These are phyloP conservation scores for Clavelina lepadiformis DNA, from an alignment of 23 tunicate genomes.

Conservation along the genomic window DNA sequence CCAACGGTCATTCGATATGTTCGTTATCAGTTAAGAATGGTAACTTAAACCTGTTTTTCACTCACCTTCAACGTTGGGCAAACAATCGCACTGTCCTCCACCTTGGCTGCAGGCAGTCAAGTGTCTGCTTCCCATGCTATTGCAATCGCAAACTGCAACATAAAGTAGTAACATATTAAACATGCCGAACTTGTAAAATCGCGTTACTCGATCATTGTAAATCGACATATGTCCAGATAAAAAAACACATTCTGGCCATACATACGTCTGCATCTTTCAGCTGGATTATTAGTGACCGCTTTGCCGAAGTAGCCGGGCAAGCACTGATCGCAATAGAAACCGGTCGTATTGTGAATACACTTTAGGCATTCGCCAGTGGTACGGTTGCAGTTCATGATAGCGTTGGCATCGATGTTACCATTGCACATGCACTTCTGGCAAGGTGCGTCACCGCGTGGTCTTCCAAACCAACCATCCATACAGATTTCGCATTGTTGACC, in stretches of 20 bases:
- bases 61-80: slow-evolving; percentile 83
- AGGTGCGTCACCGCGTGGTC: slow-evolving; percentile 67
- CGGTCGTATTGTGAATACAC: slow-evolving; percentile 95
- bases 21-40: too few species aligned
- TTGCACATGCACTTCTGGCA: slow-evolving; percentile 89
- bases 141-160: slow-evolving; percentile 79
- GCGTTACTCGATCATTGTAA: too few species aligned
- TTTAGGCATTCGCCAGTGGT: slow-evolving; percentile 90
- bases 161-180: not conserved
- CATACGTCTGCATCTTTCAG: slow-evolving; percentile 69
- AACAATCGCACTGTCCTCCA: slow-evolving; percentile 68
- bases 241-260: not conserved
- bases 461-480: slow-evolving; percentile 94
- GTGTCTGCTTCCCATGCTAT: slow-evolving; percentile 55
- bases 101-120: slow-evolving; percentile 40
- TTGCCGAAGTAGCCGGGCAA: slow-evolving; percentile 88
- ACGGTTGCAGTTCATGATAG: slow-evolving; percentile 84
- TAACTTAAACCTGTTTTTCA: too few species aligned
- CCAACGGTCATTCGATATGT: too few species aligned
- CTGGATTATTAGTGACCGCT: slow-evolving; percentile 57
- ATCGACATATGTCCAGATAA: too few species aligned
- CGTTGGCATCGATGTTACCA: slow-evolving; percentile 93
- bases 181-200: not conserved
- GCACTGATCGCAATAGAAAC: slow-evolving; percentile 83
- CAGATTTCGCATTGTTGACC: slow-evolving; percentile 89